Base-by-base conservation (phyloP, 2,113 vertebrate genomes). In the Heterochromis multidens region DNA sequence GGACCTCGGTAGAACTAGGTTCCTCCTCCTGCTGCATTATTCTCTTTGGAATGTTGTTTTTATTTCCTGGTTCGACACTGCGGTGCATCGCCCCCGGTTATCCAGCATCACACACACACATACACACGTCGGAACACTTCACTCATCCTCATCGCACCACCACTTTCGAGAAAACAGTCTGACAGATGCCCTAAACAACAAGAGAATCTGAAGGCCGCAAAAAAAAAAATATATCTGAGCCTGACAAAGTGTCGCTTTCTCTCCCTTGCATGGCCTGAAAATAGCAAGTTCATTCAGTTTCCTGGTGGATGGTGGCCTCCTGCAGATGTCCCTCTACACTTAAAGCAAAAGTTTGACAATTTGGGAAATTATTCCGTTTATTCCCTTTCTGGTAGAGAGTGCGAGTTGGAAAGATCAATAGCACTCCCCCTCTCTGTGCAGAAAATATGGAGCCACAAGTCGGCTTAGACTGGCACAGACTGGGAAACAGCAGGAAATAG, bases 11-110 rank as follows among this genome's bases (percentile, higher is more conserved):
- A 80, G 92, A 93, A 91, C 62, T 85, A 74, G 90, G 91, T 87
- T 87, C 93, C 91, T 92, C 93, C 93, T 92, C 88, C 93, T 94
- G 92, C 90, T 93, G 91, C 92, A 95, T 94, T 94, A 94, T 95
- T 95, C 94, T 94, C 93, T 94, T 94, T 95, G 92, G 93, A 94
- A 91, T 88, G 90, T 93, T 91, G 92, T 92, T 93, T 93, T 94
- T 92, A 94, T 94, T 95, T 93, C 90, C 92, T 93, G 88, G 89
- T 93, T 92, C 46, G 25, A 91, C 87, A 85, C 84, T 58, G 77
- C 13, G 31, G 63, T 25, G 84, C 91, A 80, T 90, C 60, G 49
- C 90, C 91, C 83, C 74, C 13, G 60, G 90, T 90, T 89, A 91
- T 76, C 87, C 62, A 23, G 56, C 81, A 62, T 31, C 87, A 21